Evolutionary conservation across 1,140 invertebrate species (phyloP), one percentile per base, ranked within the genome.

Genomic region (Bombus sibiricus): DNA sequence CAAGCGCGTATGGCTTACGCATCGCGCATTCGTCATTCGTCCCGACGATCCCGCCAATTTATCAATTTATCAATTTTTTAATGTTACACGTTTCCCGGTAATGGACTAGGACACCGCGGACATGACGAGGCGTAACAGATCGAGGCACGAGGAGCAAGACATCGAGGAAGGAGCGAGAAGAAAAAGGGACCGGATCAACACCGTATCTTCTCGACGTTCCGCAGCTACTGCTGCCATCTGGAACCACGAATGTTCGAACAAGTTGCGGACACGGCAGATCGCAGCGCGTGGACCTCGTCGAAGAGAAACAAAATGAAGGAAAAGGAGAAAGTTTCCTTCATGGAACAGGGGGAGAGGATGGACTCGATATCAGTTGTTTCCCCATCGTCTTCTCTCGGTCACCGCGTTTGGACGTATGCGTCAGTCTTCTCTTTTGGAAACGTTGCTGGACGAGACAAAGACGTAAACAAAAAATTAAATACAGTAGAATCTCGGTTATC

Each of bases 211-310:
- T 41, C 22, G 77, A 57, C 41, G 39, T 69, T 59, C 75, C 75
- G 86, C 85, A 62, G 86, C 18, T 75, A 68, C 91, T 92, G 89
- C 92, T 92, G 93, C 92, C 92, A 93, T 93, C 92, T 93, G 92
- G 66, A 73, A 74, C 84, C 80, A 83, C 73, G 77, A 66, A 57
- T 4, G 47, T 62, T 28, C 32, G 74, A 68, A 43, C 47, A 34
- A 72, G 73, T 57, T 64, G 37, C 37, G 47, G 59, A 53, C 43
- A 53, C 39, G 78, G n/a, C 43, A 22, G 43, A 32, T 68, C 59
- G 57, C 41, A 72, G 53, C 32, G 64, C n/a, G 47, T 9, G 66
- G 25, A 34, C 9, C 39, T 72, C n/a, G 32, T 22, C 64, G 62
- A 18, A 66, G 37, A 78, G 69, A 76, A 83, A 85, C 39, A 76